Conservation (phyloP, 2,113 vertebrate genomes). For the Jaculus jaculus region DNA sequence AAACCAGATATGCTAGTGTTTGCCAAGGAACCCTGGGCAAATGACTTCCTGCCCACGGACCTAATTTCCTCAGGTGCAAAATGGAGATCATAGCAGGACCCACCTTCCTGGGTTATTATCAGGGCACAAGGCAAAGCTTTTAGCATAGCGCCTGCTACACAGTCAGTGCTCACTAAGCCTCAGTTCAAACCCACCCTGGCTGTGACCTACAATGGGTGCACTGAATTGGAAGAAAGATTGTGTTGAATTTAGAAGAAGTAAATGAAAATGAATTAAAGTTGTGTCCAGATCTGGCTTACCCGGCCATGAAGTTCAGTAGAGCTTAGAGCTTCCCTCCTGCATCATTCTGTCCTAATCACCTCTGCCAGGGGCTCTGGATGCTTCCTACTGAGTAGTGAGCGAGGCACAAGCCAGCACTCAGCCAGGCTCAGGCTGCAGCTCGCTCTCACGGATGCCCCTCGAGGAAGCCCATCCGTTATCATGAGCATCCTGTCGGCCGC, state of each 20-base stretch:
- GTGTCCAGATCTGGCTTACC: background rate
- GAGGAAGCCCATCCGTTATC: background rate
- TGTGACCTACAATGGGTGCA: background rate
- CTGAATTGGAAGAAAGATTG: background rate
- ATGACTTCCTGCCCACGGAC: background rate
- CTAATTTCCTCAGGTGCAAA: background rate
- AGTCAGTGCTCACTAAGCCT: background rate
- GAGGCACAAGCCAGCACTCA: background rate
- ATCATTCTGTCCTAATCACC: background rate
- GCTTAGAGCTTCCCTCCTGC: background rate
- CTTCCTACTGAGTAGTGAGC: background rate
- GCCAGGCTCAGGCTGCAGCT: too few relatives aligned
- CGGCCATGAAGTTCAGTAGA: too few relatives aligned
- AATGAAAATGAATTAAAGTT: background rate
- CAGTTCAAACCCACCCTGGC: background rate
- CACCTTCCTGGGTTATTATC: background rate
- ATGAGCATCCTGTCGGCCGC: background rate
- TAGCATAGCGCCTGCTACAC: background rate
- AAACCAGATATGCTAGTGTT: background rate
- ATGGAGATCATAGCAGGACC: background rate
- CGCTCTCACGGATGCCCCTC: background rate
- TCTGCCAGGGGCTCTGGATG: background rate
- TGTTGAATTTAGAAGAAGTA: background rate
- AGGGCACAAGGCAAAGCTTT: background rate
- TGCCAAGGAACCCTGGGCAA: background rate